A percentile compares a stretch with the other conserved stretches of the same genome.
Conservation (phyloP, 2,888 invertebrate species). For the Allolobophora icterica region DNA sequence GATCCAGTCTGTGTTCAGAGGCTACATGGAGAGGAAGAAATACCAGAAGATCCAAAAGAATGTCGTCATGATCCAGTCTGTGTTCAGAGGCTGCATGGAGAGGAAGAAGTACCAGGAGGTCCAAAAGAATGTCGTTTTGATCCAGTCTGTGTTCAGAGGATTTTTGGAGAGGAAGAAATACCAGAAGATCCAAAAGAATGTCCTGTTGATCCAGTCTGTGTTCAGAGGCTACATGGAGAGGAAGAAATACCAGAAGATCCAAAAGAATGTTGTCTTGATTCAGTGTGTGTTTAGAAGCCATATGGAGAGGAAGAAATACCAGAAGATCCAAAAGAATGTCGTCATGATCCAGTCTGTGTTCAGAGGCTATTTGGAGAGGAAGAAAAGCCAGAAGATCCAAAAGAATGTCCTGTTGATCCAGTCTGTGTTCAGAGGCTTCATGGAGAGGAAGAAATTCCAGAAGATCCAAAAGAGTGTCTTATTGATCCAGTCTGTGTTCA, state of each 20-base stretch:
- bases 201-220: neutral
- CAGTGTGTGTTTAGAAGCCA: neutral
- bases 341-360: slow-evolving; percentile 25
- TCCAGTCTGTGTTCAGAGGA: slow-evolving; percentile 41
- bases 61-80: slow-evolving; percentile 14
- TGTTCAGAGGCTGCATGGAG: neutral
- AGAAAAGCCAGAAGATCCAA: neutral
- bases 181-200: neutral
- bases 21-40: slow-evolving; percentile 1
- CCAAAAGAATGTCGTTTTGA: slow-evolving; percentile 32
- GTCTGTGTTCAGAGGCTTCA: neutral
- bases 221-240: neutral
- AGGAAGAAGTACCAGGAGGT: slow-evolving; percentile 36
- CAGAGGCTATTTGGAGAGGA: slow-evolving; percentile 7
- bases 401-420: slow-evolving; percentile 31
- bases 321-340: neutral
- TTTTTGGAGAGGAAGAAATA: slow-evolving; percentile 20
- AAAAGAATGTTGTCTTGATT: neutral
- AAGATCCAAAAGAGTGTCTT: neutral
- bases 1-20: slow-evolving; percentile 13
- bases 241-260: neutral
- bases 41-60: neutral
- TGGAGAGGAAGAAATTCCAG: slow-evolving; percentile 25
- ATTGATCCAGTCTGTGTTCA: slow-evolving; percentile 12
- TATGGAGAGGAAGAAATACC: neutral